phyloP scores from a whole-genome alignment of 2,888 invertebrate genomes.

The Polietes domitor region DNA sequence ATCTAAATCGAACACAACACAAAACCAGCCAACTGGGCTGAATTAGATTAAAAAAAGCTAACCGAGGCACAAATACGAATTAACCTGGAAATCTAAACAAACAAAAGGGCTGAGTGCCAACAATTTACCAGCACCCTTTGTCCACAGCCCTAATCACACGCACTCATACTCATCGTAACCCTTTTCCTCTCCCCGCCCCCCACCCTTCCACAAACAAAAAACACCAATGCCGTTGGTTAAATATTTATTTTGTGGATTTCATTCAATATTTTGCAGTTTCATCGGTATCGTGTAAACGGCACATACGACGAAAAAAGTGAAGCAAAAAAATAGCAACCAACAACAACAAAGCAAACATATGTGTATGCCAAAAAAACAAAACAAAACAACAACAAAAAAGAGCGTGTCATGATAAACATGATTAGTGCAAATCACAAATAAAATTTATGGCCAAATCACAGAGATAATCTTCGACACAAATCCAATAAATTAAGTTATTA shows the following conservation, averaged over 20 bases:
- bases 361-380: conserved; percentile 39
- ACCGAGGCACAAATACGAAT: background rate
- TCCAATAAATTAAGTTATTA: conserved; percentile 34
- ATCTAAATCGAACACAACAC: background rate
- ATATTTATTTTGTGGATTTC: background rate
- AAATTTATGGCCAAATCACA: conserved; percentile 31
- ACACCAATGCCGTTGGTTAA: background rate
- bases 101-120: background rate
- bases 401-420: background rate
- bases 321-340: conserved; percentile 15
- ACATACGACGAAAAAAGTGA: background rate
- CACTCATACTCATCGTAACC: background rate
- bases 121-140: background rate
- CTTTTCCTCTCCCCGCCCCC: background rate
- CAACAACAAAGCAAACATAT: conserved; percentile 39
- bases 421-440: conserved; percentile 32
- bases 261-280: conserved; percentile 26
- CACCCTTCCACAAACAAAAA: background rate
- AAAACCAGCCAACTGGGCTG: background rate
- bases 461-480: conserved; percentile 24
- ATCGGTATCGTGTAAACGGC: background rate
- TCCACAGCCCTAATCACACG: no score
- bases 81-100: background rate
- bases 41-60: background rate
- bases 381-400: conserved; percentile 11